These are phyloP conservation scores for Acanthisitta chloris DNA, from an alignment of 2,113 vertebrate genomes.

Conservation along the genomic window DNA sequence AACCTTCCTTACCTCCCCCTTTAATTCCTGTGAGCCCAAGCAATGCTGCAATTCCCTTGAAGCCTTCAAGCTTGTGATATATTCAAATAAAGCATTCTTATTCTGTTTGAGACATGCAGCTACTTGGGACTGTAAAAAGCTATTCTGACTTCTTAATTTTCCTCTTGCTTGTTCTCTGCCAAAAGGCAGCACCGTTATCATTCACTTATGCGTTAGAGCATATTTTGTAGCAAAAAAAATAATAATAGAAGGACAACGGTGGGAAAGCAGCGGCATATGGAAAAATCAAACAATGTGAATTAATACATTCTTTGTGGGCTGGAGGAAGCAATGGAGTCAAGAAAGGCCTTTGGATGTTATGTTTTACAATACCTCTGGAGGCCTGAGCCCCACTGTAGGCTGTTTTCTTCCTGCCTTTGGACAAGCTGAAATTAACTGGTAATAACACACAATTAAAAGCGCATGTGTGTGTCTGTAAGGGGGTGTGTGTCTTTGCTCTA, in stretches of 20 bases:
- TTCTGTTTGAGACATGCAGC: not conserved
- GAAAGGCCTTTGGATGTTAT: conserved; percentile 34
- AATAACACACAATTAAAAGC: conserved; percentile 69
- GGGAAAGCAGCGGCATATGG: conserved; percentile 9
- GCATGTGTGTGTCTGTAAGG: conserved; percentile 16
- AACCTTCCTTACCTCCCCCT: not conserved
- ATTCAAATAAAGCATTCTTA: not conserved
- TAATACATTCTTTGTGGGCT: conserved; percentile 45
- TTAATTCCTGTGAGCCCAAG: not conserved
- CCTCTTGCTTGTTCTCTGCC: not conserved
- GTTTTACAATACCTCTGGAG: conserved; percentile 62
- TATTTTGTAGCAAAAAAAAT: not conserved
- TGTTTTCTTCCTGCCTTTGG: conserved; percentile 56
- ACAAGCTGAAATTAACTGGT: conserved; percentile 65
- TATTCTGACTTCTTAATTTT: not conserved
- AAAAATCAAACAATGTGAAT: conserved; percentile 46
- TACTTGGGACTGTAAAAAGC: not conserved
- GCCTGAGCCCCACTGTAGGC: conserved; percentile 31
- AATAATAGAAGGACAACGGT: not conserved
- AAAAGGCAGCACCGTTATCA: not conserved
- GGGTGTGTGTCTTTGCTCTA: not conserved
- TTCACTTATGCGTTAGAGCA: not conserved
- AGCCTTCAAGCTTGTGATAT: not conserved
- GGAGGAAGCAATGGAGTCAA: conserved; percentile 27
- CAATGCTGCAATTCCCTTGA: not conserved